Percentiles rank a stretch among this genome's conserved stretches.
Conservation (phyloP, 2,797 vertebrate species). For the Echiichthys vipera region DNA sequence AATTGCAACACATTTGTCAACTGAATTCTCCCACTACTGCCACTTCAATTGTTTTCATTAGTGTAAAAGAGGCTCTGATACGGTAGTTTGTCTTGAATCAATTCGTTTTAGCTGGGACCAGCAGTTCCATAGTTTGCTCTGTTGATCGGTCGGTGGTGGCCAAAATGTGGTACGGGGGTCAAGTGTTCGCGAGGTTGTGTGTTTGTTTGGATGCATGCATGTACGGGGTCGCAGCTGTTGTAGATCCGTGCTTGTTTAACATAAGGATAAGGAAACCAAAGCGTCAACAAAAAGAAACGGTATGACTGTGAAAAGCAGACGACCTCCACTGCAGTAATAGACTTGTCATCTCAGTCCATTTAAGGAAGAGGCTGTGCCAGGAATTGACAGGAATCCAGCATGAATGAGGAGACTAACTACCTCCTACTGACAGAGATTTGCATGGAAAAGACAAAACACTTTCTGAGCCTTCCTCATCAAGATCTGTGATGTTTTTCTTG, state of each 20-base stretch:
- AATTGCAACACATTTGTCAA: conserved; percentile 16
- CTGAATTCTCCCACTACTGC: conserved; percentile 27
- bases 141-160: too few relatives aligned
- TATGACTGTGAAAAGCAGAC: conserved; percentile 44
- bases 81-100: conserved; percentile 14
- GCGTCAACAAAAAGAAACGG: conserved; percentile 19
- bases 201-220: too few relatives aligned
- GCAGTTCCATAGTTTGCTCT: too few relatives aligned
- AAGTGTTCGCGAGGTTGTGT: too few relatives aligned
- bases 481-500: conserved; percentile 33
- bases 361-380: conserved; percentile 62
- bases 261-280: conserved; percentile 24
- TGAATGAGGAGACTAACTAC: conserved; percentile 68
- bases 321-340: conserved; percentile 64
- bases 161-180: too few relatives aligned
- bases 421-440: conserved; percentile 68
- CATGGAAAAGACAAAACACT: conserved; percentile 53
- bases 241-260: too few relatives aligned
- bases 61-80: conserved; percentile 10
- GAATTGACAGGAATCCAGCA: conserved; percentile 71
- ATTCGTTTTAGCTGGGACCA: too few relatives aligned
- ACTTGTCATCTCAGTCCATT: conserved; percentile 70
- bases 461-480: conserved; percentile 39
- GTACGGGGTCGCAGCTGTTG: too few relatives aligned
- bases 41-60: conserved; percentile 38